Evolutionary conservation across 2,113 vertebrate genomes (phyloP).

Genomic region (Ondatra zibethicus): DNA sequence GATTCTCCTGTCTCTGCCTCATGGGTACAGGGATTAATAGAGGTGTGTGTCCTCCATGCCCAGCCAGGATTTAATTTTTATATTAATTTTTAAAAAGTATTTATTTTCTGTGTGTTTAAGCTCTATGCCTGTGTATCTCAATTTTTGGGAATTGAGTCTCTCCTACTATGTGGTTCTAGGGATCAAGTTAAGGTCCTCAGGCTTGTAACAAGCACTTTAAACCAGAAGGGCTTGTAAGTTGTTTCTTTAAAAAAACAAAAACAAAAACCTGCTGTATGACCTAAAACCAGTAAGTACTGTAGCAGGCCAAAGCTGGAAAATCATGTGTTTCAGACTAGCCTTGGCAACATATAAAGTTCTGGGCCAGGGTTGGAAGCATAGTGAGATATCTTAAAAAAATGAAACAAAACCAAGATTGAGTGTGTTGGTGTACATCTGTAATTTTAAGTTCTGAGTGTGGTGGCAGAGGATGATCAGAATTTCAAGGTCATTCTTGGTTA

Average conservation of each 20-base stretch:
- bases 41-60: background rate
- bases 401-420: background rate
- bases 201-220: background rate
- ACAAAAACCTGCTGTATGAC: background rate
- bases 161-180: background rate
- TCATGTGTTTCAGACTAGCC: background rate
- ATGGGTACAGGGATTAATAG: background rate
- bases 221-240: conserved; percentile 5
- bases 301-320: background rate
- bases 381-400: background rate
- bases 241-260: conserved; percentile 8
- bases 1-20: background rate
- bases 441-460: no score
- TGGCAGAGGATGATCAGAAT: background rate
- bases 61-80: background rate
- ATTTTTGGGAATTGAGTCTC: background rate
- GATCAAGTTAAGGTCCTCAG: background rate
- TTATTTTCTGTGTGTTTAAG: background rate
- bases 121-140: background rate
- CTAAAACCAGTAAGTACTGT: background rate
- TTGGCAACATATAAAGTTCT: background rate
- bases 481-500: background rate
- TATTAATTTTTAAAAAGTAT: background rate
- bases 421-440: background rate
- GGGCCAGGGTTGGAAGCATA: background rate